phyloP scores from a whole-genome alignment of 2,888 invertebrate species.

The Rhaphigaster nebulosa region DNA sequence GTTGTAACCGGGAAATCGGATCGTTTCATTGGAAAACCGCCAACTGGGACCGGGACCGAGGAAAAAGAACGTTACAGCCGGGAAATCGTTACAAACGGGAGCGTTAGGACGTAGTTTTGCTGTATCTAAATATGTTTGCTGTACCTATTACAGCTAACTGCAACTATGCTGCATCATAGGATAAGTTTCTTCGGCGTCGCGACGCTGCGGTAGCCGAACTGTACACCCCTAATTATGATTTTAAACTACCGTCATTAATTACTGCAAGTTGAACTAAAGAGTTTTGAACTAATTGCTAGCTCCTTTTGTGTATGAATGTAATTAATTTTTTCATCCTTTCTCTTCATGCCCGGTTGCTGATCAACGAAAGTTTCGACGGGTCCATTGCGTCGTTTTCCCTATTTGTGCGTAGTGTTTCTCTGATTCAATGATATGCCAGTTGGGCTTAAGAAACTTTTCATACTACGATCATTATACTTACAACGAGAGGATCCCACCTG shows the following conservation, averaged over 20 bases:
- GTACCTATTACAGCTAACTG: too few relatives aligned
- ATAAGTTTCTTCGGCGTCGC: too few relatives aligned
- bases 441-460: not conserved
- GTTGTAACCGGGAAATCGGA: too few relatives aligned
- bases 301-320: conserved; percentile 8
- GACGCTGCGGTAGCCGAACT: too few relatives aligned
- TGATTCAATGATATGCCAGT: not conserved
- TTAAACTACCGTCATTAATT: conserved; percentile 34
- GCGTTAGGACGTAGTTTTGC: too few relatives aligned
- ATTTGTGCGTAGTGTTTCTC: not conserved
- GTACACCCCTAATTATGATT: conserved; percentile 11
- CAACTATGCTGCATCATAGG: too few relatives aligned
- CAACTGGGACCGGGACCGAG: too few relatives aligned
- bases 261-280: conserved; percentile 36
- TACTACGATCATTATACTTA: not conserved
- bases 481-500: too few relatives aligned
- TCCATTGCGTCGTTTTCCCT: not conserved
- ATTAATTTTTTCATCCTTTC: conserved; percentile 39
- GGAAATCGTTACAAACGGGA: too few relatives aligned
- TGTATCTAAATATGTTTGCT: too few relatives aligned
- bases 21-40: too few relatives aligned
- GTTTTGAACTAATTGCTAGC: conserved; percentile 36
- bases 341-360: conserved; percentile 1
- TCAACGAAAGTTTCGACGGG: conserved; percentile 33
- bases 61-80: too few relatives aligned